These are phyloP conservation scores for Linurgus olivaceus DNA, from an alignment of 2,797 vertebrate species.

Conservation along the genomic window DNA sequence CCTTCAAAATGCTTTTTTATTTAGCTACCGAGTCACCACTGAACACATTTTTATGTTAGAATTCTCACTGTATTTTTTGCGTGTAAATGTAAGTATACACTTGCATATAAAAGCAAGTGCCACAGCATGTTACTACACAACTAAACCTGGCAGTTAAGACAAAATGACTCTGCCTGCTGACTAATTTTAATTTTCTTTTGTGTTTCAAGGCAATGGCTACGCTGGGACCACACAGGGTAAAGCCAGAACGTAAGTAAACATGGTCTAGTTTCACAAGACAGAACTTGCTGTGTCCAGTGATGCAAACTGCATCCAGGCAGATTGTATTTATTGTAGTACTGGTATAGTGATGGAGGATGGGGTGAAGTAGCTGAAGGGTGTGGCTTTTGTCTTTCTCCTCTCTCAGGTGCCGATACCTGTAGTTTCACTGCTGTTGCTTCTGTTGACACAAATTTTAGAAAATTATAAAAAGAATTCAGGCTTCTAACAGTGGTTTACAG, in stretches of 20 bases:
- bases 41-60: neutral
- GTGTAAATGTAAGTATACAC: neutral
- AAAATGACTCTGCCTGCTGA: neutral
- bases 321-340: neutral
- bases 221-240: constrained; percentile 89
- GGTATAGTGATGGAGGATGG: neutral
- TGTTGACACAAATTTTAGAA: neutral
- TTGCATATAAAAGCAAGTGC: neutral
- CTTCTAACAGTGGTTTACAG: neutral
- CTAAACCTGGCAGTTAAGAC: neutral
- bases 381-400: neutral
- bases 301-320: neutral
- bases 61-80: neutral
- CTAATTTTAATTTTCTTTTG: neutral
- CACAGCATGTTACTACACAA: neutral
- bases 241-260: constrained; percentile 86
- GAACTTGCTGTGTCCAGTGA: neutral
- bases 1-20: neutral
- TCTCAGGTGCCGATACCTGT: neutral
- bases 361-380: neutral
- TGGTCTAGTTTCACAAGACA: neutral
- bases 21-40: neutral
- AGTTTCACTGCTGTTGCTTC: neutral
- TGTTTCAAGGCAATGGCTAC: constrained; percentile 90
- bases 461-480: neutral